Evolutionary conservation across 2,113 vertebrate species (phyloP).

Genomic region (Brachyistius frenatus): DNA sequence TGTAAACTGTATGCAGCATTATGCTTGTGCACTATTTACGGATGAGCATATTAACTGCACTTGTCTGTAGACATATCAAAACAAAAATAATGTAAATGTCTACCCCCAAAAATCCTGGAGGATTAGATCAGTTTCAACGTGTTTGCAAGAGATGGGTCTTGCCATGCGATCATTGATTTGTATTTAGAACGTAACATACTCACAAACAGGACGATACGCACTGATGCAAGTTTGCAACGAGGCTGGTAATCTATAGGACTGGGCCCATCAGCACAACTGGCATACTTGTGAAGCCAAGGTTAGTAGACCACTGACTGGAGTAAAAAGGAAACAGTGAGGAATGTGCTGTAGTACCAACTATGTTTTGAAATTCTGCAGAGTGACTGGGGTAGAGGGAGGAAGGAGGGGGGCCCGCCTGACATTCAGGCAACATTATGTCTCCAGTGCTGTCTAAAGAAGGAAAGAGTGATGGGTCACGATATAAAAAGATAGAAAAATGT

Average conservation of each 20-base stretch:
- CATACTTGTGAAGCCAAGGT: slow-evolving; percentile 46
- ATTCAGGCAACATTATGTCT: slow-evolving; percentile 80
- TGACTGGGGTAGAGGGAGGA: slow-evolving; percentile 64
- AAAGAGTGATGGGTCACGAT: slow-evolving; percentile 77
- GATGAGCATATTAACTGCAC: neutral
- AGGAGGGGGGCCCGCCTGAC: slow-evolving; percentile 56
- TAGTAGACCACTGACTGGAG: slow-evolving; percentile 64
- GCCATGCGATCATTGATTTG: neutral
- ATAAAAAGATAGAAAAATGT: slow-evolving; percentile 77
- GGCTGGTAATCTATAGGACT: slow-evolving; percentile 12
- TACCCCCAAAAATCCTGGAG: neutral
- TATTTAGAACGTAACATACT: slow-evolving; percentile 6
- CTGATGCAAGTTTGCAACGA: slow-evolving; percentile 33
- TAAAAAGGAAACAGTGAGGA: slow-evolving; percentile 55
- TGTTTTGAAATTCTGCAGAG: slow-evolving; percentile 67
- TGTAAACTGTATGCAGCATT: neutral
- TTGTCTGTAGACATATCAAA: neutral
- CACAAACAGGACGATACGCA: slow-evolving; percentile 1
- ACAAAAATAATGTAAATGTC: neutral
- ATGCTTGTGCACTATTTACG: neutral
- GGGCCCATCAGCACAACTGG: slow-evolving; percentile 17
- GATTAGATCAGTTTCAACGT: neutral
- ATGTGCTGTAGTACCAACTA: slow-evolving; percentile 52
- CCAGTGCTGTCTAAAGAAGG: slow-evolving; percentile 79
- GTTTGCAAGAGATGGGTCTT: neutral